These are phyloP conservation scores for Bagarius yarrelli DNA, from an alignment of 2,113 vertebrate genomes.

Conservation along the genomic window DNA sequence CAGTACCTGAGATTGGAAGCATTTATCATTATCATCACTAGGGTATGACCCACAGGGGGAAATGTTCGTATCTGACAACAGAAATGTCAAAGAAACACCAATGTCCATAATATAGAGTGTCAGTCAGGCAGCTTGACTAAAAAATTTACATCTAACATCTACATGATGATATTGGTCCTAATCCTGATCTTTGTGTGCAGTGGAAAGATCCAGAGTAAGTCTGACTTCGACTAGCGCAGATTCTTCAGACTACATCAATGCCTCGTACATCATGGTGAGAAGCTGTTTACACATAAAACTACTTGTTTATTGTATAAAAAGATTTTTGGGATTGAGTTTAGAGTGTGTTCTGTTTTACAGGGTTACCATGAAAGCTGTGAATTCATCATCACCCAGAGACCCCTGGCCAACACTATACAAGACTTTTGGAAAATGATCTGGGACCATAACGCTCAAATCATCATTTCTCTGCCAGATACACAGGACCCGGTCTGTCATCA, in stretches of 20 bases:
- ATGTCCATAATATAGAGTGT: background rate
- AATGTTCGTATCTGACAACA: background rate
- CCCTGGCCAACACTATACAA: slow-evolving; percentile 84
- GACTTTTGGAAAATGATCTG: slow-evolving; percentile 99
- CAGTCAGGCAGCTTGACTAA: too few species aligned
- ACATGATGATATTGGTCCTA: background rate
- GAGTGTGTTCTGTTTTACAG: slow-evolving; percentile 62
- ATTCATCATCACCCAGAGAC: slow-evolving; percentile 94
- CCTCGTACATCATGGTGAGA: slow-evolving; percentile 84
- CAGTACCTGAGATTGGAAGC: background rate
- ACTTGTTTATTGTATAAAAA: background rate
- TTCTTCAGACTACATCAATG: slow-evolving; percentile 84
- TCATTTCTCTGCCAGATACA: slow-evolving; percentile 85
- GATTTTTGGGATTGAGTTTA: background rate
- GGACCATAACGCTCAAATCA: slow-evolving; percentile 88
- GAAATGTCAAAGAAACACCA: background rate
- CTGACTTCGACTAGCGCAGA: slow-evolving; percentile 77
- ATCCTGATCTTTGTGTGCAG: slow-evolving; percentile 56
- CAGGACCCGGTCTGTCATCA: slow-evolving; percentile 74
- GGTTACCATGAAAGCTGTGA: slow-evolving; percentile 87
- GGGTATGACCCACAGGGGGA: background rate
- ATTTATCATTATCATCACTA: background rate
- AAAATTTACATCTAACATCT: too few species aligned
- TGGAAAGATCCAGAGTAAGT: slow-evolving; percentile 83
- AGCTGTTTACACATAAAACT: background rate